Conservation (phyloP, 2,113 vertebrate species). For the Psittacula cyanocephala region DNA sequence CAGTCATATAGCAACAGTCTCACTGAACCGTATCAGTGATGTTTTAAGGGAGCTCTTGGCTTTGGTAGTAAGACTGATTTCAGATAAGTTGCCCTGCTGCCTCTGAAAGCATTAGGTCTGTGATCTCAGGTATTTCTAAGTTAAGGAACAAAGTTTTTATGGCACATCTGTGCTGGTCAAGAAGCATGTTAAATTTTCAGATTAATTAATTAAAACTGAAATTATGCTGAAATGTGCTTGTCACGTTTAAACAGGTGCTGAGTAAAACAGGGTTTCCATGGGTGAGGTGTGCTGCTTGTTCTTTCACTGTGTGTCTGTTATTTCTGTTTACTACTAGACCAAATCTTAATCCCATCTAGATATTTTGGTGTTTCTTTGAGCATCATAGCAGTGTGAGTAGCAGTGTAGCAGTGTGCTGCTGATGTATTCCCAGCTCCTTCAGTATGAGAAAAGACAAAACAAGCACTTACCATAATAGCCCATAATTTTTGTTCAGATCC, state of each 20-base stretch:
- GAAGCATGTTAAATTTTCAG: background rate
- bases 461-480: background rate
- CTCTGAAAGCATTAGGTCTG: conserved; percentile 41
- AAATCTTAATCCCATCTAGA: conserved; percentile 21
- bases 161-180: conserved; percentile 39
- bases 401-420: background rate
- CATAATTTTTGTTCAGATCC: conserved; percentile 6
- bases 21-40: conserved; percentile 30
- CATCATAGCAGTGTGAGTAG: background rate
- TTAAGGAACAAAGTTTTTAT: conserved; percentile 72
- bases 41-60: conserved; percentile 61
- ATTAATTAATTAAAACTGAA: conserved; percentile 21
- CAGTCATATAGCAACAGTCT: conserved; percentile 66
- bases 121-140: conserved; percentile 61
- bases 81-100: conserved; percentile 50
- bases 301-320: background rate
- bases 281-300: conserved; percentile 1
- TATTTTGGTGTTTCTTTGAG: conserved; percentile 6
- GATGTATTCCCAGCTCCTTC: background rate
- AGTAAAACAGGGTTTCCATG: background rate
- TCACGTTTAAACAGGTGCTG: conserved; percentile 25
- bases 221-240: conserved; percentile 9
- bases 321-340: conserved; percentile 20
- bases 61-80: conserved; percentile 61
- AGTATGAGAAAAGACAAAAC: conserved; percentile 12